Conservation (phyloP, 2,113 vertebrate species). For the Bolborhynchus lineola region DNA sequence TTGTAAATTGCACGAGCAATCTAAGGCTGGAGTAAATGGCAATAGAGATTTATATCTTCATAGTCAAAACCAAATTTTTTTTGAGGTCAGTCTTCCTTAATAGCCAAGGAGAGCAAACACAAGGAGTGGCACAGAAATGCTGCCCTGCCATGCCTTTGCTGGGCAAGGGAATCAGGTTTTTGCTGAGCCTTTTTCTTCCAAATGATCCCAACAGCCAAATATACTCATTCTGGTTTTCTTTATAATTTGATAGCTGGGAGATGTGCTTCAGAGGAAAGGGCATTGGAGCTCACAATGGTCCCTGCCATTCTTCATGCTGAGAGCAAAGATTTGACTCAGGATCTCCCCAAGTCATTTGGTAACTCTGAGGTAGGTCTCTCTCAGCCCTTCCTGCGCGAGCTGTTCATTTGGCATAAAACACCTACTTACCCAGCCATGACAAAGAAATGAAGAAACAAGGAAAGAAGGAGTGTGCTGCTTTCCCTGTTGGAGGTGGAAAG, state of each 20-base stretch:
- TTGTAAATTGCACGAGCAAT: background rate
- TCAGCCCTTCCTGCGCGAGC: background rate
- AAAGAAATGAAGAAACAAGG: background rate
- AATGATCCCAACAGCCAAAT: background rate
- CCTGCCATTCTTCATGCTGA: background rate
- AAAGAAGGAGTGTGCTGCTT: background rate
- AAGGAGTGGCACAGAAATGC: background rate
- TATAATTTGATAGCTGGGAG: background rate
- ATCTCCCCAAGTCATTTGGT: background rate
- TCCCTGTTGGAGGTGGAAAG: background rate
- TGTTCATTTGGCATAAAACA: slow-evolving; percentile 27
- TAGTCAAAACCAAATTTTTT: background rate
- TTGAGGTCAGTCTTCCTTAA: background rate
- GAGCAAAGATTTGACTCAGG: background rate
- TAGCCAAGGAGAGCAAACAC: accelerated
- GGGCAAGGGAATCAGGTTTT: background rate
- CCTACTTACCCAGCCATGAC: background rate
- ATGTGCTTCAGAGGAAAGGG: background rate
- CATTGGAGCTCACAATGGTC: background rate
- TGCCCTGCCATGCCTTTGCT: background rate
- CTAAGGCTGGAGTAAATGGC: background rate
- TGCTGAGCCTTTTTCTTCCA: background rate
- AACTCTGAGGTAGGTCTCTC: background rate
- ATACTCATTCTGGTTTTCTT: background rate
- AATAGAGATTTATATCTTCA: background rate